Evolutionary conservation across 2,113 vertebrate species (phyloP).

Genomic region (Bujurquina vittata): DNA sequence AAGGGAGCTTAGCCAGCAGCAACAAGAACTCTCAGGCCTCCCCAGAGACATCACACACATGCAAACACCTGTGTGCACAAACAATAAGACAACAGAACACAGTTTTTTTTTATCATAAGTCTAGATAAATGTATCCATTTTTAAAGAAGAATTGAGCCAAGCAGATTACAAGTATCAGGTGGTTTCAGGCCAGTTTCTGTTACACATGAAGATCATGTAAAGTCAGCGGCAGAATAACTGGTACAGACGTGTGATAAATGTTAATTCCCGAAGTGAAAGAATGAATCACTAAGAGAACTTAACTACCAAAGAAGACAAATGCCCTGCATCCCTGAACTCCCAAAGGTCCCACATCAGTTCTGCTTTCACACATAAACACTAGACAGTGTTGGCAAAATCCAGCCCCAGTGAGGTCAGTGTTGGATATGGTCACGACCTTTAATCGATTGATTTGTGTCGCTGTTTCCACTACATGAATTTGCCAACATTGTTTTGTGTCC

Average conservation of each 20-base stretch:
- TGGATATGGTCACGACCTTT: background rate
- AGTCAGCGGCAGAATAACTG: background rate
- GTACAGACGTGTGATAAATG: background rate
- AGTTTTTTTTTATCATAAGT: background rate
- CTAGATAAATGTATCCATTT: background rate
- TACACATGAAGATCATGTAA: background rate
- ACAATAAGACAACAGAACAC: background rate
- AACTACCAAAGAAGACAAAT: background rate
- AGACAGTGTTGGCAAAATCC: background rate
- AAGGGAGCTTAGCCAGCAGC: slow-evolving; percentile 41
- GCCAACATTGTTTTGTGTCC: background rate
- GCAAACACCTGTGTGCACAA: background rate
- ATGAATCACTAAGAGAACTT: background rate
- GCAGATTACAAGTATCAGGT: background rate
- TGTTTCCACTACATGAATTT: background rate
- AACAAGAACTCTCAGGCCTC: slow-evolving; percentile 43
- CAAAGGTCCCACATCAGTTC: background rate
- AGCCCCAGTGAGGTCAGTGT: background rate
- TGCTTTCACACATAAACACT: background rate
- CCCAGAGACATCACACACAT: slow-evolving; percentile 28
- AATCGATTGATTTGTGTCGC: background rate
- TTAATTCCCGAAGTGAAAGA: background rate
- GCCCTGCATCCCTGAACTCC: background rate
- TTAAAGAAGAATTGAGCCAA: background rate
- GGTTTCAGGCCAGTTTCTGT: background rate